Base-by-base conservation (phyloP, 2,113 vertebrate species). In the Anser brachyrhynchus region DNA sequence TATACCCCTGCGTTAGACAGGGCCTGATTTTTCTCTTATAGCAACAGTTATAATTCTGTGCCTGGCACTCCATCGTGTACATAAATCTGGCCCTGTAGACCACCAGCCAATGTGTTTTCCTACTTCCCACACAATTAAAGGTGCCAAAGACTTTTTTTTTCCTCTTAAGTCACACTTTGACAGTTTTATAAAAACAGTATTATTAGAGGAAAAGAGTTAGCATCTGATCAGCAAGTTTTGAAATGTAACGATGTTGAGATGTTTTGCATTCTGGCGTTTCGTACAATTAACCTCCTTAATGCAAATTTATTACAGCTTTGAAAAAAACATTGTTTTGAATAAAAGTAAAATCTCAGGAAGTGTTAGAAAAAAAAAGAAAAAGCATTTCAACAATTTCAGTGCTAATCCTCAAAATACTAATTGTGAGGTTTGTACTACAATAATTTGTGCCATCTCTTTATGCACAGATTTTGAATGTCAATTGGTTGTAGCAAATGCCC, bases 291-390 rank as follows among this genome's bases (percentile, higher is more conserved):
- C 84, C 87, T 85, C 69, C 81, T 61, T 81, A 82, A 92, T 71
- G 87, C 39, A 91, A 93, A 94, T 93, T 89, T 84, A 49, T 92
- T 84, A 88, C 44, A 92, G 76, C 70, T 94, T 87, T 84, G 76
- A 33, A 81, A 79, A 73, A 84, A 85, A n/a, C 20, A 29, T 10
- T 51, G n/a, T 16, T 84, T 44, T 3, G 11, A 81, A 89, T 55
- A 26, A 76, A 89, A 80, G 46, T 74, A 41, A 2, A 57, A 66
- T 51, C 54, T 57, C 49, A 74, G 72, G 52, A 80, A 73, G 10
- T 11, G 18, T 52, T 84, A 52, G 61, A 43, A 67, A 66, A 64
- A 91, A 84, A 67, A 1, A 44, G 64, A 66, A 65, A 91, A 76
- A 73, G 1, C 13, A 52, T 69, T 71, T 28, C 10, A 4, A 51